Base-by-base conservation (phyloP, 1,140 invertebrate genomes). In the Bombus sibiricus region DNA sequence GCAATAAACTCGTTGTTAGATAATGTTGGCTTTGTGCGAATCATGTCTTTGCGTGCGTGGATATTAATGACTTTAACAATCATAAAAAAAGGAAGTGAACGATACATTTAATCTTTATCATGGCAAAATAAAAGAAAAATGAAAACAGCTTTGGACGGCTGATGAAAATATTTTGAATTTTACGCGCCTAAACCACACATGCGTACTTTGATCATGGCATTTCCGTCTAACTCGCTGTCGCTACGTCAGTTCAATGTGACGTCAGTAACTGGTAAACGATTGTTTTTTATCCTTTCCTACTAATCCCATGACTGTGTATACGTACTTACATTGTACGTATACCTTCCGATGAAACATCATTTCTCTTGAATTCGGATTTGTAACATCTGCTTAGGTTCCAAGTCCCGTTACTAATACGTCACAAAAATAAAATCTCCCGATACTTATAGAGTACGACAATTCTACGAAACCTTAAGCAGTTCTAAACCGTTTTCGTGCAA, bases 1-100 rank as follows among this genome's bases (percentile, higher is more conserved):
- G 83, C 83, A 85, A 85, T 85, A 85, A 81, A 72, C 41, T 84
- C 22, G 53, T 84, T 84, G 66, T 85, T 79, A 80, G 66, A 71
- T 73, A 39, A 79, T 22, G 34, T n/a, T 72, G 57, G 57, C 68
- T 80, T 68, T 32, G 39, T 37, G 66, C 64, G 13, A 71, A 41
- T 59, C 39, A 18, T 22, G n/a, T 69, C 22, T 57, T 59, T 69
- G 62, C n/a, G 64, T 41, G 53, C n/a, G 64, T 77, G 43, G 10
- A 32, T 43, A 39, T 34, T 39, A 72, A 76, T 15, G 62, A 59
- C 34, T 83, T 53, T 47, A 68, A 57, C 18, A 6, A 77, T 57
- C 2, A 37, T 47, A 68, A 39, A 83, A 57, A 76, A 39, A 77
- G 57, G 32, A 62, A 41, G 3, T 66, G 28, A n/a, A 39, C 18